Evolutionary conservation across 2,113 vertebrate species (phyloP).

Genomic region (Poeciliopsis retropinna): DNA sequence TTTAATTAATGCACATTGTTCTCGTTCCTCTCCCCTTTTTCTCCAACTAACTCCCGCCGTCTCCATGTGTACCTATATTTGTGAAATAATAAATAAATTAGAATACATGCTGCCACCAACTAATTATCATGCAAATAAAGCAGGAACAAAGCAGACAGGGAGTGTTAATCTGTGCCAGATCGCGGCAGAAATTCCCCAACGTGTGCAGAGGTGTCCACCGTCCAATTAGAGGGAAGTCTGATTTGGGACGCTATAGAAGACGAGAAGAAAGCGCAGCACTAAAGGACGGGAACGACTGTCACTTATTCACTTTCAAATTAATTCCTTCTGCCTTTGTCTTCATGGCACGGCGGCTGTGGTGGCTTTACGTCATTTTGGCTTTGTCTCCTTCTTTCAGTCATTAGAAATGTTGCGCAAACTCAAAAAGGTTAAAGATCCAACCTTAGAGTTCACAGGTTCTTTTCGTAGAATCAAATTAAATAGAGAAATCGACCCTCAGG

Average conservation of each 20-base stretch:
- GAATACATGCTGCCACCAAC: constrained; percentile 77
- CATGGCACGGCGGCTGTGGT: constrained; percentile 63
- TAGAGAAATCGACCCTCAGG: too few relatives aligned
- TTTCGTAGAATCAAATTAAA: too few relatives aligned
- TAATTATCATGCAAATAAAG: constrained; percentile 89
- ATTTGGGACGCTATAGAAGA: constrained; percentile 39
- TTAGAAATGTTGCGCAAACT: constrained; percentile 79
- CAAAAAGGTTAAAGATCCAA: constrained; percentile 18
- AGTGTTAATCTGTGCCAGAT: constrained; percentile 80
- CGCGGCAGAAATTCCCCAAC: constrained; percentile 82
- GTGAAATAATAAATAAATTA: constrained; percentile 82
- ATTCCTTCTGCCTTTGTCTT: constrained; percentile 82
- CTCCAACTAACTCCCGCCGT: constrained; percentile 51
- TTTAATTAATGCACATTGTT: constrained; percentile 84
- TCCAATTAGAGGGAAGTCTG: constrained; percentile 84
- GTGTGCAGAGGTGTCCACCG: constrained; percentile 81
- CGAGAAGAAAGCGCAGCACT: constrained; percentile 68
- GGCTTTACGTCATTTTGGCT: constrained; percentile 21
- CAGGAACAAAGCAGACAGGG: constrained; percentile 74
- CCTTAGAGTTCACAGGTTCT: not conserved
- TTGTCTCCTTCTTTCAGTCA: constrained; percentile 48
- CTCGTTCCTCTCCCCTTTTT: constrained; percentile 51
- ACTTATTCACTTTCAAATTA: constrained; percentile 91
- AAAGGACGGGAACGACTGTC: constrained; percentile 79
- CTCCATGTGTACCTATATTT: constrained; percentile 70